Percentiles rank a stretch among this genome's conserved stretches.
These are phyloP conservation scores for Polylopha cassiicola DNA, from an alignment of 2,888 invertebrate genomes.

Conservation along the genomic window DNA sequence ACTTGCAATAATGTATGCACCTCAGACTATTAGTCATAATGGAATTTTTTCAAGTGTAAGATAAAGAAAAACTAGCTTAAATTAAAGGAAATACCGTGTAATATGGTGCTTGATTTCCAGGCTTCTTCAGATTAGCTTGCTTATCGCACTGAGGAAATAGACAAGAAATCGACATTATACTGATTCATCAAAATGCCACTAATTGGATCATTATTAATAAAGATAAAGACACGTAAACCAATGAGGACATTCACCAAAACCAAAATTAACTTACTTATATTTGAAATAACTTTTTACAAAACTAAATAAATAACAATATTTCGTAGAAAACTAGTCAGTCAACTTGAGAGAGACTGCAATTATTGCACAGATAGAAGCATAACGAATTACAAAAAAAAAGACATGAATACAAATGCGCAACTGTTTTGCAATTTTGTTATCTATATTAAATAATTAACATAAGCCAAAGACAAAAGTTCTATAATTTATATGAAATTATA, in stretches of 20 bases:
- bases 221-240: slow-evolving; percentile 16
- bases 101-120: slow-evolving; percentile 27
- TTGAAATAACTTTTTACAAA: slow-evolving; percentile 17
- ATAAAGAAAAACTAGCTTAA: slow-evolving; percentile 19
- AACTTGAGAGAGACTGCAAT: slow-evolving; percentile 14
- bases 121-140: slow-evolving; percentile 55
- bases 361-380: slow-evolving; percentile 12
- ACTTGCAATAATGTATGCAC: slow-evolving; percentile 11
- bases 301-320: slow-evolving; percentile 18
- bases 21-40: slow-evolving; percentile 15
- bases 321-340: slow-evolving; percentile 18
- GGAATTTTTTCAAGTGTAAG: slow-evolving; percentile 6
- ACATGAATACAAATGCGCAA: slow-evolving; percentile 2
- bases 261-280: slow-evolving; percentile 14
- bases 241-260: slow-evolving; percentile 4
- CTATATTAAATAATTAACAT: too few species aligned
- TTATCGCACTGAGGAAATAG: slow-evolving; percentile 62
- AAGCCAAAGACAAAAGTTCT: too few species aligned
- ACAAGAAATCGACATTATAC: slow-evolving; percentile 43
- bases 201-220: slow-evolving; percentile 19
- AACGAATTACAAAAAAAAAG: slow-evolving; percentile 6
- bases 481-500: too few species aligned
- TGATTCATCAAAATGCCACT: slow-evolving; percentile 37
- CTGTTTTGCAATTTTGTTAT: slow-evolving; percentile 6
- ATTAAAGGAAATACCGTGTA: slow-evolving; percentile 28